Conservation (phyloP, 2,113 vertebrate genomes). For the Lucifuga dentata region DNA sequence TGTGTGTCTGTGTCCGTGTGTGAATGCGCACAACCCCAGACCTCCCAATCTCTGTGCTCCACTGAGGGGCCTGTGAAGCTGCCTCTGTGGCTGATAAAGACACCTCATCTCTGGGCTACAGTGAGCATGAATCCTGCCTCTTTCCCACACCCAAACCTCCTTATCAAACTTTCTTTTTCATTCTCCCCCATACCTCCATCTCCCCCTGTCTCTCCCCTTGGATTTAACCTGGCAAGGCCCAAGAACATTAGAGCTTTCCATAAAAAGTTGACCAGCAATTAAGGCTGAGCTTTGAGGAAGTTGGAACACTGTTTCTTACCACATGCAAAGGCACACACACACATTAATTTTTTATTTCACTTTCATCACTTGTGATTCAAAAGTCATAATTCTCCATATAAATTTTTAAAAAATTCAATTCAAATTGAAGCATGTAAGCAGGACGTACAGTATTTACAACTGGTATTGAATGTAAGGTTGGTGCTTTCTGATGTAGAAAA, state of each 20-base stretch:
- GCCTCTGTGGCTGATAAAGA: conserved; percentile 78
- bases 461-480: too few species aligned
- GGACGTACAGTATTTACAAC: too few species aligned
- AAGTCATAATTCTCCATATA: too few species aligned
- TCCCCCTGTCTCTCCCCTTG: conserved; percentile 33
- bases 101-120: conserved; percentile 70
- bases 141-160: conserved; percentile 52
- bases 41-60: conserved; percentile 80
- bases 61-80: conserved; percentile 77
- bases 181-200: conserved; percentile 54
- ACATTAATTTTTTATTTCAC: too few species aligned
- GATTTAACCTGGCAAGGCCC: conserved; percentile 58
- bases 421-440: too few species aligned
- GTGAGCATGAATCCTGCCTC: conserved; percentile 55
- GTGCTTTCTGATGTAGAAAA: too few species aligned
- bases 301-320: conserved; percentile 27
- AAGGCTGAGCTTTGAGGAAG: conserved; percentile 24
- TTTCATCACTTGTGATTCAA: too few species aligned
- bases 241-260: conserved; percentile 52
- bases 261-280: conserved; percentile 41
- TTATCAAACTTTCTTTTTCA: conserved; percentile 65
- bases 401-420: too few species aligned
- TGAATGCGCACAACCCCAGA: conserved; percentile 55
- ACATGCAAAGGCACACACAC: background rate
- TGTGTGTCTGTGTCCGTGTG: background rate